phyloP scores from a whole-genome alignment of 2,797 vertebrate species.

The Toxotes lorentzi region DNA sequence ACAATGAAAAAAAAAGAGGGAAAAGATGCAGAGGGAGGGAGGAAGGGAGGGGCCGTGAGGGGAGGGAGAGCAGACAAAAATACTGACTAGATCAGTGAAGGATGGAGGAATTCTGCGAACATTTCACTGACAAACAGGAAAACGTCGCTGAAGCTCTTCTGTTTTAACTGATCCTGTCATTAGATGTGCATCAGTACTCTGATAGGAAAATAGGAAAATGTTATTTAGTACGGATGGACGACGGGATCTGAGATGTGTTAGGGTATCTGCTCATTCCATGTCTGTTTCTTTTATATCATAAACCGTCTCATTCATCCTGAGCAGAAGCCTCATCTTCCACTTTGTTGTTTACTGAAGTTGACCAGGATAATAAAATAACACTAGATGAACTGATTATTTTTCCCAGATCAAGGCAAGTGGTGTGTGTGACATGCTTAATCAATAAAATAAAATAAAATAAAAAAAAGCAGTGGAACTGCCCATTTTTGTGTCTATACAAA shows the following conservation, averaged over 20 bases:
- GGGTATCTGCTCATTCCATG: neutral
- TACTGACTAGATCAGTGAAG: constrained; percentile 44
- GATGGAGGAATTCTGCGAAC: constrained; percentile 53
- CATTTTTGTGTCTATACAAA: too few relatives aligned
- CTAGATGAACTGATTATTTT: too few relatives aligned
- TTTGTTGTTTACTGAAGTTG: neutral
- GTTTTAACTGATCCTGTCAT: constrained; percentile 12
- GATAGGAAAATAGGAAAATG: neutral
- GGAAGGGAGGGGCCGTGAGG: neutral
- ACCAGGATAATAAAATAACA: neutral
- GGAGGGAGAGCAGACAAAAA: constrained; percentile 36
- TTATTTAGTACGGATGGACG: neutral
- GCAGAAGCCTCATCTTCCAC: neutral
- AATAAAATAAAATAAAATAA: neutral
- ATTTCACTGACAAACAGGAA: constrained; percentile 32
- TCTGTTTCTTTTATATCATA: neutral
- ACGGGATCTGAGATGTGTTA: neutral
- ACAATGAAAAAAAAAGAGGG: constrained; percentile 35
- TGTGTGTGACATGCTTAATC: neutral
- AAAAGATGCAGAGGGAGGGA: constrained; percentile 52
- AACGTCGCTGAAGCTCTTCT: constrained; percentile 7
- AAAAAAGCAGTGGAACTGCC: too few relatives aligned
- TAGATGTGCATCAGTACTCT: constrained; percentile 3
- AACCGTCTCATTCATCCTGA: neutral
- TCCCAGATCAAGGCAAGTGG: too few relatives aligned